These are phyloP conservation scores for Carcina quercana DNA, from an alignment of 2,888 invertebrate species.

Conservation along the genomic window DNA sequence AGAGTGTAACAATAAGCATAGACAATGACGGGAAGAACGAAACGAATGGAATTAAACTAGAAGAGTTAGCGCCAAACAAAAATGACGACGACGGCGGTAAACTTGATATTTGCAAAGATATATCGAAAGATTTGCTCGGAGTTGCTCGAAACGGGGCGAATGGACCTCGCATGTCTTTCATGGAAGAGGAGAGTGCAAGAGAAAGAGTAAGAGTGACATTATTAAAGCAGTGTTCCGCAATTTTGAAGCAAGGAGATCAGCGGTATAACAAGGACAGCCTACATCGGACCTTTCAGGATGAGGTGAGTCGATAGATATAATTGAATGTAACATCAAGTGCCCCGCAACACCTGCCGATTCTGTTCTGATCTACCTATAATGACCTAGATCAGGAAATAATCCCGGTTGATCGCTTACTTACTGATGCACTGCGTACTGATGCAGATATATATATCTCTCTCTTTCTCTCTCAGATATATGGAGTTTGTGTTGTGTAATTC, in stretches of 20 bases:
- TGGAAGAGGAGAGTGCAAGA: conserved; percentile 81
- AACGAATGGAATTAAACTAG: conserved; percentile 12
- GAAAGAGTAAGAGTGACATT: conserved; percentile 76
- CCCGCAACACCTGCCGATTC: too few relatives aligned
- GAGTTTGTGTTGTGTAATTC: too few relatives aligned
- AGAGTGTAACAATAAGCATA: conserved; percentile 15
- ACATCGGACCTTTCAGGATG: conserved; percentile 78
- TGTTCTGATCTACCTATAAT: too few relatives aligned
- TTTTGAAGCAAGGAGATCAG: conserved; percentile 76
- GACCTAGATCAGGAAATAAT: too few relatives aligned
- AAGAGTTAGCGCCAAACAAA: conserved; percentile 2
- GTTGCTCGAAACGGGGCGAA: conserved; percentile 39
- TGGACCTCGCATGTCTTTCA: conserved; percentile 73
- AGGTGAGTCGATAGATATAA: too few relatives aligned
- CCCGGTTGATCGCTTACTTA: too few relatives aligned
- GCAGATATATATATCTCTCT: too few relatives aligned
- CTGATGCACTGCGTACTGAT: too few relatives aligned
- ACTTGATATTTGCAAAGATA: conserved; percentile 2
- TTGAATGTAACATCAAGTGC: too few relatives aligned
- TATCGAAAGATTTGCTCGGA: conserved; percentile 26
- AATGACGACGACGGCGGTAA: background rate
- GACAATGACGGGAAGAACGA: conserved; percentile 9
- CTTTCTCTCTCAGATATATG: too few relatives aligned
- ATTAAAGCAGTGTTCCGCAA: conserved; percentile 79
- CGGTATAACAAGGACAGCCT: conserved; percentile 78